These are phyloP conservation scores for Acrocephalus scirpaceus DNA, from an alignment of 2,797 vertebrate genomes.

Conservation along the genomic window DNA sequence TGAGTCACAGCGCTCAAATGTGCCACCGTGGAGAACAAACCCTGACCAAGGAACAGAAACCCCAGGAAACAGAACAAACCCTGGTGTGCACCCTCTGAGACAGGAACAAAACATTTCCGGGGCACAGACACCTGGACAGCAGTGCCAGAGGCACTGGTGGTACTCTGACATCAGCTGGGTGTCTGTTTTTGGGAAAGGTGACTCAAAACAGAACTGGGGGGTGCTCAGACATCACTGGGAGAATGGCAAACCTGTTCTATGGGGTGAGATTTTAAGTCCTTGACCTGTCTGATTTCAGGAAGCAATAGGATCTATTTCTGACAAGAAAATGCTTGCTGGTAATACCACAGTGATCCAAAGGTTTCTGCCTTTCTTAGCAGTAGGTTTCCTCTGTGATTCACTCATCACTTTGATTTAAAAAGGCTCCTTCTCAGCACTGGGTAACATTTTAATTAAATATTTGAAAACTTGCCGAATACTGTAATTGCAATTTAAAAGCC, in stretches of 20 bases:
- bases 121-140: background rate
- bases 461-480: background rate
- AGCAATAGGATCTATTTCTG: background rate
- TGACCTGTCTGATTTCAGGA: background rate
- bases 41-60: fast-evolving
- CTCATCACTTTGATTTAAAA: background rate
- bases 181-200: background rate
- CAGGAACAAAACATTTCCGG: background rate
- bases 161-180: background rate
- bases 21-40: background rate
- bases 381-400: background rate
- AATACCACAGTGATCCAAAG: background rate
- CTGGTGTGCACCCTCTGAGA: background rate
- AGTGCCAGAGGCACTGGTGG: background rate
- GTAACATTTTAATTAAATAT: constrained; percentile 27
- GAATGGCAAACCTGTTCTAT: background rate
- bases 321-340: background rate
- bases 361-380: background rate
- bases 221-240: background rate
- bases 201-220: background rate
- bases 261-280: background rate
- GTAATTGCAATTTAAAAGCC: constrained; percentile 39
- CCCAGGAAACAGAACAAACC: background rate
- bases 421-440: background rate
- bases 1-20: fast-evolving